Base-by-base conservation (phyloP, 2,113 vertebrate species). In the Cephalopholis sonnerati region DNA sequence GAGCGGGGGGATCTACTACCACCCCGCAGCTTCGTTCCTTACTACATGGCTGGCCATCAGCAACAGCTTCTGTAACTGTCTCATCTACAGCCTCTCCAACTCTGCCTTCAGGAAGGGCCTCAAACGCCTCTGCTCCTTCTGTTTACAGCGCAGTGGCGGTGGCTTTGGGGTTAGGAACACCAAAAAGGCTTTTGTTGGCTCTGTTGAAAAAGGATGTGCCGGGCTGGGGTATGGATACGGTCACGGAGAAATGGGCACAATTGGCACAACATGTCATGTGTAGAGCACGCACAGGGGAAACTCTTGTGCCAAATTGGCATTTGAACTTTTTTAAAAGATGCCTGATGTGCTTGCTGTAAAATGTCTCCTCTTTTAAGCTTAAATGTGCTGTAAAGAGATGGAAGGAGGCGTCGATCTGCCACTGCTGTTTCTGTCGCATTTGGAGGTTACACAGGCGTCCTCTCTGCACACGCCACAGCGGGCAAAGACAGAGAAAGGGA, bases 41-140 rank as follows among this genome's bases (percentile, higher is more conserved):
- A 99, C 98, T 82, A 99, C 98, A 85, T 99, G 98, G 98, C 94
- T 99, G 69, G 98, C 98, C 86, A 99, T 99, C 94, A 99, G 98
- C 96, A 99, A 99, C 95, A 99, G 98, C 93, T 99, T 99, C 95
- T 99, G 97, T 92, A 99, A 99, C 96, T 99, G 98, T 95, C 96
- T 99, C 84, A 99, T 99, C 95, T 99, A 99, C 91, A 99, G 98
- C 92, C 96, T 99, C 75, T 99, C 98, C 81, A 99, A 99, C 95
- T 98, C 97, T 82, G 97, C 97, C 91, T 99, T 99, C 95, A 97
- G 97, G 87, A 98, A 96, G 90, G 98, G 98, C 79, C 95, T 99
- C 24, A 99, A 98, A 87, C 97, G 96, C 84, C 96, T 99, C 84
- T 99, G 98, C 91, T 95, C 97, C 87, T 97, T 97, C 6, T 99